Conservation (phyloP, 1,140 invertebrate genomes). For the Micrasema minimum region DNA sequence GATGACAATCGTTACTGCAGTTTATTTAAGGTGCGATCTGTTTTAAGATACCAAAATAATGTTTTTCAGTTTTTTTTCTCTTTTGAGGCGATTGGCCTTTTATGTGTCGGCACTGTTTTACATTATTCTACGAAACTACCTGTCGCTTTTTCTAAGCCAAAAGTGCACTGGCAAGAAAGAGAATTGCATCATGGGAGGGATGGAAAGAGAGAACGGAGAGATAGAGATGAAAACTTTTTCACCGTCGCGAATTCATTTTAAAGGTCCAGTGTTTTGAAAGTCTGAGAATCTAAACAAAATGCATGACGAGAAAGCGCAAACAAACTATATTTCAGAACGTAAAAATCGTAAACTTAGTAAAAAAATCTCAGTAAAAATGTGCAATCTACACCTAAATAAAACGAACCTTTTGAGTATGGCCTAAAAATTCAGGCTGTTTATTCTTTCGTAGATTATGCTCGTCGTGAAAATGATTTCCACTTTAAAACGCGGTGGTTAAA, state of each 20-base stretch:
- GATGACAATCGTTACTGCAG: too few relatives aligned
- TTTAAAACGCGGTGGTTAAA: background rate
- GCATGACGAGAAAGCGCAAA: background rate
- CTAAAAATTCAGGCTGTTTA: background rate
- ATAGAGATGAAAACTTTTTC: conserved; percentile 30
- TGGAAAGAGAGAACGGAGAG: background rate
- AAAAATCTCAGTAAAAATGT: background rate
- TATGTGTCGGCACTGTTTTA: conserved; percentile 2
- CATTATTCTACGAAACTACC: conserved; percentile 2
- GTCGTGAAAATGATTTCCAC: background rate
- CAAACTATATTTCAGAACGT: background rate
- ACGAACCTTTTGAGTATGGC: background rate
- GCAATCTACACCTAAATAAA: too few relatives aligned
- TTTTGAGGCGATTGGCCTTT: background rate
- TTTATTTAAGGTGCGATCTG: too few relatives aligned
- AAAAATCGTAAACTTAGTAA: background rate
- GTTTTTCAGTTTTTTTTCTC: too few relatives aligned
- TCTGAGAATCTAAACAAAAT: conserved; percentile 36
- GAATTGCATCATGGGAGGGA: conserved; percentile 22
- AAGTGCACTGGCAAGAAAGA: background rate
- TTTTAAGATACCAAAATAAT: too few relatives aligned
- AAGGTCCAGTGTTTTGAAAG: conserved; percentile 32
- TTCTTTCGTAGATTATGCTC: background rate
- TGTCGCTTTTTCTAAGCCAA: background rate
- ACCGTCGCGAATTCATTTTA: conserved; percentile 29